These are phyloP conservation scores for Rhynchonycteris naso DNA, from an alignment of 2,797 vertebrate species.

Conservation along the genomic window DNA sequence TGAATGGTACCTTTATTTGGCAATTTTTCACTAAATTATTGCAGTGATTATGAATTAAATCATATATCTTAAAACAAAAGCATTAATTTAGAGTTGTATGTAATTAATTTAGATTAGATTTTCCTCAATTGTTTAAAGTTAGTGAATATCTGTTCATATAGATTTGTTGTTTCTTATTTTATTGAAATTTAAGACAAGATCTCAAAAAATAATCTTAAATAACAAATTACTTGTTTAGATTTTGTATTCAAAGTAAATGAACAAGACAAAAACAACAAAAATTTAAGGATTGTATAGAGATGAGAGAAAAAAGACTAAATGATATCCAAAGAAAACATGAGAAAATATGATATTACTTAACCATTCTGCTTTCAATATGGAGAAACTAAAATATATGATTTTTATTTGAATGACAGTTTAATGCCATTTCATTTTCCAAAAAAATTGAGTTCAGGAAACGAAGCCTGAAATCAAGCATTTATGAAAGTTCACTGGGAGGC, in stretches of 20 bases:
- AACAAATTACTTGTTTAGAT: background rate
- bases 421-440: background rate
- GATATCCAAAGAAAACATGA: background rate
- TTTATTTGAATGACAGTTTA: conserved; percentile 30
- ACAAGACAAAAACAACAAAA: background rate
- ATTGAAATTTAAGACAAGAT: background rate
- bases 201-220: background rate
- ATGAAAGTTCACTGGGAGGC: background rate
- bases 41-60: background rate
- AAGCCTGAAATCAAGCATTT: conserved; percentile 33
- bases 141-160: background rate
- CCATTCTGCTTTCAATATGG: background rate
- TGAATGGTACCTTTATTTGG: background rate
- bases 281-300: background rate
- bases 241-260: background rate
- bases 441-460: conserved; percentile 1
- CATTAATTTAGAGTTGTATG: background rate
- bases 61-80: background rate
- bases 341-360: background rate
- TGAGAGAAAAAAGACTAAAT: background rate
- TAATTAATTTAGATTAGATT: background rate
- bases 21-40: background rate
- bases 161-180: background rate
- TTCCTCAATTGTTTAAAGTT: background rate
- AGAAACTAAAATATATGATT: background rate